A percentile compares a stretch with the other conserved stretches of the same genome.
Conservation (phyloP, 2,113 vertebrate species). For the Gallinago media region DNA sequence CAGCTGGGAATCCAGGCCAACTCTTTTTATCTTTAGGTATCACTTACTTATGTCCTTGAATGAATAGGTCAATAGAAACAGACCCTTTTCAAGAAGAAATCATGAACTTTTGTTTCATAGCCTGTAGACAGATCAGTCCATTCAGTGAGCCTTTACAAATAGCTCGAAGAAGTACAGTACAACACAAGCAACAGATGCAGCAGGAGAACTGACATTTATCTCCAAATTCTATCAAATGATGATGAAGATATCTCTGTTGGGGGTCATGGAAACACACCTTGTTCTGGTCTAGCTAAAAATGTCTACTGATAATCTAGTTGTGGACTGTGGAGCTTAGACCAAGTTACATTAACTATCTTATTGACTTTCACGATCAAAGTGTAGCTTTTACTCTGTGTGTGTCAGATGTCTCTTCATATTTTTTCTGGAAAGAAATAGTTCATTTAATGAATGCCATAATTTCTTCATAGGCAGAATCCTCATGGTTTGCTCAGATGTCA, state of each 20-base stretch:
- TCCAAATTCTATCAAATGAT: neutral
- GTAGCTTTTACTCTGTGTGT: neutral
- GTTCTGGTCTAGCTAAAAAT: neutral
- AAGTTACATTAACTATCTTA: neutral
- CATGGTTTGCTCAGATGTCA: neutral
- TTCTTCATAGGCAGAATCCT: neutral
- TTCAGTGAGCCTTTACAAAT: neutral
- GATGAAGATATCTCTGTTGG: neutral
- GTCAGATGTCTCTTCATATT: neutral
- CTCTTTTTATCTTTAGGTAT: neutral
- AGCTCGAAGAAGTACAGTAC: neutral
- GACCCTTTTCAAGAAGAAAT: neutral
- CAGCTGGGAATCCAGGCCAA: neutral
- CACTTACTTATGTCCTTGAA: neutral
- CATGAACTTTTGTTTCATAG: neutral
- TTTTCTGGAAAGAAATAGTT: neutral
- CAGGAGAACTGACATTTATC: neutral
- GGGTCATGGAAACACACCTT: neutral
- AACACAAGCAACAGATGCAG: neutral
- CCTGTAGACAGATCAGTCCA: neutral
- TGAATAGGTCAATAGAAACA: neutral
- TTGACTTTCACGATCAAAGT: neutral
- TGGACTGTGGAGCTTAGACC: neutral
- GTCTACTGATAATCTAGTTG: neutral
- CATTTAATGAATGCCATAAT: neutral